Conservation (phyloP, 2,888 invertebrate species). For the Microplitis manilae region DNA sequence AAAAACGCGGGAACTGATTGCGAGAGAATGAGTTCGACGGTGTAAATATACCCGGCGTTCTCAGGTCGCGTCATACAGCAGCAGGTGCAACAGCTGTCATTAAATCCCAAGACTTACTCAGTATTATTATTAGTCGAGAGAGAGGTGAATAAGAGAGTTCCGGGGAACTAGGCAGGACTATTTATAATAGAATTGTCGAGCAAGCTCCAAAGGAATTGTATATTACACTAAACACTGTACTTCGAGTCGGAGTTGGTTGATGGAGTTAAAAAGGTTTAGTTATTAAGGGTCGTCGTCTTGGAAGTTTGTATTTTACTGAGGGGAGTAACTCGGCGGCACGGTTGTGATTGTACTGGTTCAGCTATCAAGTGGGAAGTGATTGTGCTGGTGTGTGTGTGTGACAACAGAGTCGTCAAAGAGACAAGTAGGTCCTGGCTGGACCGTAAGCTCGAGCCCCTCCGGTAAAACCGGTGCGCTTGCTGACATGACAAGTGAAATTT, state of each 20-base stretch:
- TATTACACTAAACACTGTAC: too few species aligned
- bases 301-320: too few species aligned
- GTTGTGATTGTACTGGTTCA: neutral
- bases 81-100: slow-evolving; percentile 49
- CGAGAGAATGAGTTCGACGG: neutral
- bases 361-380: slow-evolving; percentile 26
- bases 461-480: slow-evolving; percentile 51
- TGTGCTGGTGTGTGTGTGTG: slow-evolving; percentile 34
- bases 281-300: too few species aligned
- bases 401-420: slow-evolving; percentile 53
- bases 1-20: slow-evolving; percentile 33
- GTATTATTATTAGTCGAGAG: too few species aligned
- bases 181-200: too few species aligned
- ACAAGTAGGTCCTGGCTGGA: slow-evolving; percentile 43
- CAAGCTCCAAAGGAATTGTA: too few species aligned
- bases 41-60: slow-evolving; percentile 42
- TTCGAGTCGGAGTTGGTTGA: too few species aligned
- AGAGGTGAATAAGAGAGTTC: too few species aligned
- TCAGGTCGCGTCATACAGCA: slow-evolving; percentile 55
- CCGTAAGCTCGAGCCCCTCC: slow-evolving; percentile 44
- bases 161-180: too few species aligned
- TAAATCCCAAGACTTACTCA: neutral
- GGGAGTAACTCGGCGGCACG: neutral
- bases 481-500: slow-evolving; percentile 66
- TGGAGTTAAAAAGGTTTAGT: too few species aligned